Evolutionary conservation across 2,888 invertebrate genomes (phyloP).

Genomic region (Ichneumoninae sp.): DNA sequence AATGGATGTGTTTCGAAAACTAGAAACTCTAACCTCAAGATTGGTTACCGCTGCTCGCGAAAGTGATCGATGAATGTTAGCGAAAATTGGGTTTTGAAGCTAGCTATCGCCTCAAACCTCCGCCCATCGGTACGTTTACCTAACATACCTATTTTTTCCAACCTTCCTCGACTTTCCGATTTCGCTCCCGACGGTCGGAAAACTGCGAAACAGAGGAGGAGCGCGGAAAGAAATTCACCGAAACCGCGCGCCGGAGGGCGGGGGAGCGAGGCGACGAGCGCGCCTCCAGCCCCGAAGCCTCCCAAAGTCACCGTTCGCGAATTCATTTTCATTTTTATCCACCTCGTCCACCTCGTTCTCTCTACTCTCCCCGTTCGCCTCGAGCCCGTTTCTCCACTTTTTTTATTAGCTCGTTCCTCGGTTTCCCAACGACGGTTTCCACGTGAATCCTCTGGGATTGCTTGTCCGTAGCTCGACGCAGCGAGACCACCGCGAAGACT

Average conservation of each 20-base stretch:
- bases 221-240: conserved; percentile 12
- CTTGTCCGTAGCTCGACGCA: conserved; percentile 25
- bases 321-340: conserved; percentile 74
- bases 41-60: too few species aligned
- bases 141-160: background rate
- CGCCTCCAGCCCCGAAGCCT: conserved; percentile 67
- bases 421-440: conserved; percentile 54
- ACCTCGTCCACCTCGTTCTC: conserved; percentile 33
- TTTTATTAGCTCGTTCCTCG: conserved; percentile 67
- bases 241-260: background rate
- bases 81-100: too few species aligned
- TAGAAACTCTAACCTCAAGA: too few species aligned
- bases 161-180: background rate
- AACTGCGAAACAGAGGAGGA: conserved; percentile 16
- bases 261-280: conserved; percentile 42
- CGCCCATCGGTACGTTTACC: too few species aligned
- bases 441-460: conserved; percentile 59
- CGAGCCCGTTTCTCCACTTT: conserved; percentile 45
- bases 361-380: conserved; percentile 15
- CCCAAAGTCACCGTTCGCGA: conserved; percentile 69
- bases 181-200: conserved; percentile 23
- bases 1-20: too few species aligned
- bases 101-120: too few species aligned
- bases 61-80: too few species aligned
- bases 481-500: conserved; percentile 27